Percentiles rank a stretch among this genome's conserved stretches.
These are phyloP conservation scores for Cephus pulcher DNA, from an alignment of 2,888 invertebrate species.

Conservation along the genomic window DNA sequence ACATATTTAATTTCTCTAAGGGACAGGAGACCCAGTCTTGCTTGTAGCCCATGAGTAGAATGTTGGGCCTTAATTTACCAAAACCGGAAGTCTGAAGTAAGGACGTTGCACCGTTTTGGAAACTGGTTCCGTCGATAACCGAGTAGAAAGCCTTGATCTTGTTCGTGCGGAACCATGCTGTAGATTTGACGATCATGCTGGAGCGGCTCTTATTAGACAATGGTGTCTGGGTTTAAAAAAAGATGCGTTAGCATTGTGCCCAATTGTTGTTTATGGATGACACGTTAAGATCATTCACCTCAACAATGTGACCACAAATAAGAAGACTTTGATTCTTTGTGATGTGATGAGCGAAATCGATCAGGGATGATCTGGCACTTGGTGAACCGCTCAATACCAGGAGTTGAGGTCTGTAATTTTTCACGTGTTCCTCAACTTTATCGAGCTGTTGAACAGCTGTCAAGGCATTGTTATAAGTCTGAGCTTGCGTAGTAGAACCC, in stretches of 20 bases:
- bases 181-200: conserved; percentile 77
- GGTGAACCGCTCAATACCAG: conserved; percentile 89
- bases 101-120: conserved; percentile 85
- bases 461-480: conserved; percentile 92
- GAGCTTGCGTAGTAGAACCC: conserved; percentile 97
- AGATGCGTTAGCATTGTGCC: not conserved
- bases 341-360: conserved; percentile 91
- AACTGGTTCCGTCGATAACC: conserved; percentile 78
- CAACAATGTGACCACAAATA: conserved; percentile 88
- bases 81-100: conserved; percentile 90
- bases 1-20: conserved; percentile 82
- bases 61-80: conserved; percentile 93
- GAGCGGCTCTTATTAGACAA: conserved; percentile 70
- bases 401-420: conserved; percentile 96
- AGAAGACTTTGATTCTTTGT: conserved; percentile 91
- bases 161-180: conserved; percentile 83
- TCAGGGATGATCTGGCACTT: conserved; percentile 84
- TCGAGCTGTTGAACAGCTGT: conserved; percentile 82
- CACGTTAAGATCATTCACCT: conserved; percentile 69
- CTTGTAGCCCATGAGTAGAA: conserved; percentile 95
- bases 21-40: conserved; percentile 86
- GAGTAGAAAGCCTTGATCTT: conserved; percentile 91
- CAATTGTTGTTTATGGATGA: not conserved
- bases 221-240: not conserved
- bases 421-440: conserved; percentile 94